phyloP scores from a whole-genome alignment of 2,113 vertebrate species.

The Piaya cayana region DNA sequence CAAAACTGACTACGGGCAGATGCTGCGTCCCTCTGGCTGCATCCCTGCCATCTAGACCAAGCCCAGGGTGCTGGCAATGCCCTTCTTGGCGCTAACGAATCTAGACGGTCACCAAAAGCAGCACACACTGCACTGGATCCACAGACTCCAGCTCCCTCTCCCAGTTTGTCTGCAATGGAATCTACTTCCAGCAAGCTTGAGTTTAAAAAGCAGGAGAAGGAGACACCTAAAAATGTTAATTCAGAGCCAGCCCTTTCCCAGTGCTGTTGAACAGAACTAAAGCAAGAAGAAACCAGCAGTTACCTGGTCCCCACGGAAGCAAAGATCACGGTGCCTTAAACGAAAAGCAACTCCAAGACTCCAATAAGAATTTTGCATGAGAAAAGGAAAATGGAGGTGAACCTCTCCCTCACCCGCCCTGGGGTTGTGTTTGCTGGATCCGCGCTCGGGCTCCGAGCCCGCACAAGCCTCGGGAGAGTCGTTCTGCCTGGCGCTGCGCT shows the following conservation, averaged over 20 bases:
- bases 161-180: background rate
- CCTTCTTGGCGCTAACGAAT: background rate
- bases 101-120: background rate
- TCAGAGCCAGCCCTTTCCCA: background rate
- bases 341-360: background rate
- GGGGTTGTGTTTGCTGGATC: too few species aligned
- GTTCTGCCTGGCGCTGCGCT: background rate
- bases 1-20: background rate
- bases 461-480: background rate
- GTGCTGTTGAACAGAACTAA: background rate
- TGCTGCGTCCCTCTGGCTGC: background rate
- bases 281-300: background rate
- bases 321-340: background rate
- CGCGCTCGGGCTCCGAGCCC: background rate
- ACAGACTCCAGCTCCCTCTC: background rate
- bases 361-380: background rate
- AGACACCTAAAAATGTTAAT: background rate
- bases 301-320: background rate
- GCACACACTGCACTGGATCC: background rate
- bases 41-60: background rate
- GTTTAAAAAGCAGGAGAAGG: background rate
- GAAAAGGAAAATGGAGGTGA: background rate
- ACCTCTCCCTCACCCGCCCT: background rate
- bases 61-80: background rate
- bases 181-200: background rate